Base-by-base conservation (phyloP, 2,797 vertebrate species). In the Catharus ustulatus region DNA sequence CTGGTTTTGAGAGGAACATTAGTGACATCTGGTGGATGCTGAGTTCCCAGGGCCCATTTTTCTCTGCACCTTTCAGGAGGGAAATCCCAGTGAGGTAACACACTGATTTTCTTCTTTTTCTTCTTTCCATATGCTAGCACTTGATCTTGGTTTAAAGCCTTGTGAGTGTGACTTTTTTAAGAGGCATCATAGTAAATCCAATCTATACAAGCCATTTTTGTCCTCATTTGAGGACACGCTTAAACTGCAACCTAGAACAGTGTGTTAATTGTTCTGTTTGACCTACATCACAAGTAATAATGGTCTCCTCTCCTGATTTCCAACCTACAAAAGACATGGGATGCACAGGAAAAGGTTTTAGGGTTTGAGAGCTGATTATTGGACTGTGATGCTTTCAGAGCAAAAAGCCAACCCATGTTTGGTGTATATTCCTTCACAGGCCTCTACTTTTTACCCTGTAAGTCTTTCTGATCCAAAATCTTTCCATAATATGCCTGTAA, bases 1-100 rank as follows among this genome's bases (percentile, higher is more conserved):
- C 46, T 79, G 20, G 7, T 48, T 84, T 90, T 61, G 73, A 64
- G 77, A 97, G 76, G 95, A 92, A 66, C 92, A 45, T 87, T 90
- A 96, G 72, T 97, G 97, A 96, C 94, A 93, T 92, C 96, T 96
- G 83, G 80, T 95, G 95, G 94, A 93, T 89, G 51, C 34, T 69
- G 38, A 12, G 15, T 59, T 95, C 36, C 36, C 1, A 0, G 23
- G 23, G 22, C 46, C 38, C 15, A 2, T 76, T 78, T 83, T 58
- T 79, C 29, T 78, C 45, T 48, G 8, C 13, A 57, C 32, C 49
- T 91, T 82, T 46, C 13, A 73, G 52, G 42, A 87, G 38, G 17
- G 12, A 86, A 63, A 29, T 63, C 13, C 6, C 58, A 27, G 18
- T 27, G 12, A 18, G 4, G 3, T 67, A 62, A 40, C 52, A 38